phyloP scores from a whole-genome alignment of 2,888 invertebrate genomes.

The Brachyptera risi region DNA sequence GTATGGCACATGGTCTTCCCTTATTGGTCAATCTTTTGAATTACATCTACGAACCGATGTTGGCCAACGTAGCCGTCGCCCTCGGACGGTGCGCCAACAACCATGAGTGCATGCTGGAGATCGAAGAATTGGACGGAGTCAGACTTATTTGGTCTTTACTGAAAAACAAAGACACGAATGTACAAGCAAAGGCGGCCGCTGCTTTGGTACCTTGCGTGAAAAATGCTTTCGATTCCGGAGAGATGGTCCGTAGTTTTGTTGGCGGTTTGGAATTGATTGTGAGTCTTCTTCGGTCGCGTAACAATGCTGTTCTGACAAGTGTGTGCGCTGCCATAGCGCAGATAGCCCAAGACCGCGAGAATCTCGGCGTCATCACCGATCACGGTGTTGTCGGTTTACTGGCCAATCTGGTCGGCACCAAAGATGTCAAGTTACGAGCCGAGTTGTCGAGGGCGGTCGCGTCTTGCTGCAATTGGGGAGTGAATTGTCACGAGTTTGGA shows the following conservation, averaged over 20 bases:
- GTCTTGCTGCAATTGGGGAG: conserved; percentile 49
- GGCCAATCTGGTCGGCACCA: conserved; percentile 36
- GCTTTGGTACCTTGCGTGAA: conserved; percentile 90
- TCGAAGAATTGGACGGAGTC: conserved; percentile 87
- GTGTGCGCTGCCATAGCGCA: conserved; percentile 49
- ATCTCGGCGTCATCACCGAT: conserved; percentile 51
- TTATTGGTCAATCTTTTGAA: conserved; percentile 46
- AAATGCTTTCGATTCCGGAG: conserved; percentile 84
- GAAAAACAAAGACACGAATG: conserved; percentile 74
- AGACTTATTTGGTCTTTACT: conserved; percentile 89
- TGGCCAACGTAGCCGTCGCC: conserved; percentile 49
- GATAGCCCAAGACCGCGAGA: conserved; percentile 50
- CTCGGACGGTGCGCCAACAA: conserved; percentile 48
- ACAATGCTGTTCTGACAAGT: conserved; percentile 47
- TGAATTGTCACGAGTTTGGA: conserved; percentile 48
- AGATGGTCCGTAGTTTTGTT: conserved; percentile 91
- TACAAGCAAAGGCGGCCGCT: conserved; percentile 88
- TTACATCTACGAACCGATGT: conserved; percentile 44
- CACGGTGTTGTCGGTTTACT: conserved; percentile 48
- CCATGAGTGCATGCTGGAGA: conserved; percentile 68
- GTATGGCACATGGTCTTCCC: conserved; percentile 43
- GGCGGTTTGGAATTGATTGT: conserved; percentile 82
- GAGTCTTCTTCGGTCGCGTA: conserved; percentile 67
- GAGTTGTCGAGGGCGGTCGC: conserved; percentile 48
- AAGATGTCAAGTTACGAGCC: conserved; percentile 31